These are phyloP conservation scores for Uloborus plumipes DNA, from an alignment of 2,888 invertebrate species.

Conservation along the genomic window DNA sequence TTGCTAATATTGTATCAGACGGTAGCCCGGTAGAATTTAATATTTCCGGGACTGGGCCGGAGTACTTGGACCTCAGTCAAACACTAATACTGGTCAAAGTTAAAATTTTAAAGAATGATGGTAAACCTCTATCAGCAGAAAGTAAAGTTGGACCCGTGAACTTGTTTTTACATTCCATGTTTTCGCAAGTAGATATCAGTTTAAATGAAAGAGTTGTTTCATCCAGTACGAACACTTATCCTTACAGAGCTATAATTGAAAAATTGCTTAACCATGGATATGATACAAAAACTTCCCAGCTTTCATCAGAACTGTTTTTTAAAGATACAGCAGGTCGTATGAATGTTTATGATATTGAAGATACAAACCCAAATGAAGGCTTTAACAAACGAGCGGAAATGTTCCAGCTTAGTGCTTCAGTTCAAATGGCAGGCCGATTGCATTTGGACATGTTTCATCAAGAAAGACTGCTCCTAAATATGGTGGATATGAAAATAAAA, in stretches of 20 bases:
- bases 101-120: constrained; percentile 18
- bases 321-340: constrained; percentile 31
- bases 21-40: constrained; percentile 16
- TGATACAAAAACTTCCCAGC: constrained; percentile 26
- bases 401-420: not conserved
- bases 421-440: constrained; percentile 42
- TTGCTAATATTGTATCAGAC: constrained; percentile 20
- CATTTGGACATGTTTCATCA: constrained; percentile 53
- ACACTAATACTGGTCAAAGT: constrained; percentile 25
- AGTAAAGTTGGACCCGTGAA: constrained; percentile 14
- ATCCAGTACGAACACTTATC: constrained; percentile 17
- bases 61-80: constrained; percentile 28
- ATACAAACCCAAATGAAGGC: constrained; percentile 17
- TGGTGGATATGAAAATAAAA: constrained; percentile 31
- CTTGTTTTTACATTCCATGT: constrained; percentile 19
- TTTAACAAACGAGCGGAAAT: constrained; percentile 16
- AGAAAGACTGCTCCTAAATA: constrained; percentile 26
- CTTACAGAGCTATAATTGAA: constrained; percentile 24
- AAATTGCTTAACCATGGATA: constrained; percentile 20
- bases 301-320: constrained; percentile 22
- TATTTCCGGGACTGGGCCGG: constrained; percentile 21
- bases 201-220: constrained; percentile 27
- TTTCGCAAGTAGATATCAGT: constrained; percentile 20
- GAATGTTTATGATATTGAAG: constrained; percentile 15
- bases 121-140: not conserved